Conservation (phyloP, 2,888 invertebrate genomes). For the Hedya salicella region DNA sequence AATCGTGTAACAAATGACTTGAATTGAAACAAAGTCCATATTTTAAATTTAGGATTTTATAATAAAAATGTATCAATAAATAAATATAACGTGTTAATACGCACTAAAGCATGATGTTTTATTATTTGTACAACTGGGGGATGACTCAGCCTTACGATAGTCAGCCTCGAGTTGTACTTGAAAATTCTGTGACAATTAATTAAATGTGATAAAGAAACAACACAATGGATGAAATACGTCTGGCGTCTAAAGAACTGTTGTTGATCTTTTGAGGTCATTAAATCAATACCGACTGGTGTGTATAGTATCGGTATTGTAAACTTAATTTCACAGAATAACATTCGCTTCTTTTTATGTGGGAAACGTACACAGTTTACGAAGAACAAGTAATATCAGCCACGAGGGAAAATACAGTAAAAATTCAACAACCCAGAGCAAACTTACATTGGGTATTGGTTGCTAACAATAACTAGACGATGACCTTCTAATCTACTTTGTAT, state of each 20-base stretch:
- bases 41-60: slow-evolving; percentile 52
- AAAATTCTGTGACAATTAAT: slow-evolving; percentile 34
- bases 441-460: too few relatives aligned
- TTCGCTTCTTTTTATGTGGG: too few relatives aligned
- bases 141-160: slow-evolving; percentile 22
- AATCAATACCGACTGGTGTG: neutral
- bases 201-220: slow-evolving; percentile 19
- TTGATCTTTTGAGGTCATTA: neutral
- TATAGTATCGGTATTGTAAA: too few relatives aligned
- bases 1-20: slow-evolving; percentile 61
- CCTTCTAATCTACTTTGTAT: too few relatives aligned
- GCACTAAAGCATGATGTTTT: slow-evolving; percentile 66
- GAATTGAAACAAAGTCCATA: slow-evolving; percentile 57
- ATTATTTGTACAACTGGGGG: slow-evolving; percentile 42
- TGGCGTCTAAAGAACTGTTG: neutral
- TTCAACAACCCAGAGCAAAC: too few relatives aligned
- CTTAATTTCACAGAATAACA: too few relatives aligned
- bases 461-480: too few relatives aligned
- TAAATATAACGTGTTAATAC: slow-evolving; percentile 78
- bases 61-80: slow-evolving; percentile 71
- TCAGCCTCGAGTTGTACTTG: slow-evolving; percentile 36
- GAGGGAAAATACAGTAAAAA: too few relatives aligned
- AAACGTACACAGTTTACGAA: too few relatives aligned
- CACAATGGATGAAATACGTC: neutral
- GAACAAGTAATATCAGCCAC: too few relatives aligned